Conservation (phyloP, 2,113 vertebrate genomes). For the Anarhynchus alexandrinus region DNA sequence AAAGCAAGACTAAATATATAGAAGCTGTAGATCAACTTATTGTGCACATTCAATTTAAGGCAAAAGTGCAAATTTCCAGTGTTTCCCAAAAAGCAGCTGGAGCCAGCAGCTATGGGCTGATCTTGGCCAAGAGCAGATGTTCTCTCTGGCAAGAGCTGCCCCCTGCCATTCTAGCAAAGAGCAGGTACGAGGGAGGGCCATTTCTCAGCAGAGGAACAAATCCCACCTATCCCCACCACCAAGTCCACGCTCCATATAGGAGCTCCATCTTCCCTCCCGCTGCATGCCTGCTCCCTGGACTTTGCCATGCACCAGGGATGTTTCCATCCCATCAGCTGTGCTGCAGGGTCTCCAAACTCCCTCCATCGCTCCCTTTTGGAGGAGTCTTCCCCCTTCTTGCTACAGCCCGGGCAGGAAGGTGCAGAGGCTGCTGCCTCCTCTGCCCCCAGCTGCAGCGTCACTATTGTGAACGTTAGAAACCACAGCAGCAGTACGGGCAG, state of each 20-base stretch:
- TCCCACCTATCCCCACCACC: neutral
- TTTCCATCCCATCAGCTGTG: neutral
- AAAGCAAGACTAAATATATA: neutral
- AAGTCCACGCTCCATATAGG: neutral
- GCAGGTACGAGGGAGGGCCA: neutral
- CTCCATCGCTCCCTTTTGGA: neutral
- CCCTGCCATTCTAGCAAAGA: neutral
- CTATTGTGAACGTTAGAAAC: neutral
- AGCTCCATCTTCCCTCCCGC: neutral
- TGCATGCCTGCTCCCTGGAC: neutral
- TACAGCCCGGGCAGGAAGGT: neutral
- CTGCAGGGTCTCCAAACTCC: neutral
- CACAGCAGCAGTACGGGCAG: neutral
- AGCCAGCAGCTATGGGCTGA: neutral
- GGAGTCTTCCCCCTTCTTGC: neutral
- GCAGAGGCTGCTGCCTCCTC: neutral
- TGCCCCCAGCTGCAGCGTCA: neutral
- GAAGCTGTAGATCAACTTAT: neutral
- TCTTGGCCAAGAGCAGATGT: neutral
- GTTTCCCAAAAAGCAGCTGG: neutral
- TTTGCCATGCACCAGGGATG: neutral
- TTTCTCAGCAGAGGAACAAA: neutral
- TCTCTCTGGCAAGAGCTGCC: neutral
- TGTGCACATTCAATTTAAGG: neutral
- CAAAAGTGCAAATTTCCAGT: slow-evolving; percentile 1